Evolutionary conservation across 2,113 vertebrate species (phyloP).

Genomic region (Campylomormyrus tamandua): DNA sequence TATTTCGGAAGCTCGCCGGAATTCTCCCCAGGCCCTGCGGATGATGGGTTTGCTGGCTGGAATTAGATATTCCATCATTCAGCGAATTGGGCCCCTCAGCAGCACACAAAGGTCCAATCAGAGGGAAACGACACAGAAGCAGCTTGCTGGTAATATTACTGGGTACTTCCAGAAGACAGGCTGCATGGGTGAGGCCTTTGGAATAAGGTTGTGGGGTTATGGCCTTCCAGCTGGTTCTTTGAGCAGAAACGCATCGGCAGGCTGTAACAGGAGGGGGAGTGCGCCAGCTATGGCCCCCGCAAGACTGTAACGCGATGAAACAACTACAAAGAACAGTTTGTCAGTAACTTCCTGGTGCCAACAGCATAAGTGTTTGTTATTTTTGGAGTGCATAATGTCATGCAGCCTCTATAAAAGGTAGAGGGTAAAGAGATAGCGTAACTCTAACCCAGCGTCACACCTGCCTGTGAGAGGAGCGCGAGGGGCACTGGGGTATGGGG

Average conservation of each 20-base stretch:
- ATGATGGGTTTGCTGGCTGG: constrained; percentile 28
- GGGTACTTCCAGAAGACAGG: not conserved
- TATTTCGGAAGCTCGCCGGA: constrained; percentile 42
- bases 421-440: constrained; percentile 37
- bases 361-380: constrained; percentile 44
- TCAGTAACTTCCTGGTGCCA: constrained; percentile 45
- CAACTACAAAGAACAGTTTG: constrained; percentile 11
- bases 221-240: not conserved
- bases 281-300: not conserved
- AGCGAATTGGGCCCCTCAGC: constrained; percentile 5
- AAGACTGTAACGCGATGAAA: not conserved
- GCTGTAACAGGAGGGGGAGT: not conserved
- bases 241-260: not conserved
- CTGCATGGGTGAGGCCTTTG: not conserved
- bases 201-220: not conserved
- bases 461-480: constrained; percentile 30
- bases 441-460: constrained; percentile 32
- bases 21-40: not conserved
- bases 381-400: constrained; percentile 45
- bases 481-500: constrained; percentile 19
- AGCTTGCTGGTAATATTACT: constrained; percentile 2
- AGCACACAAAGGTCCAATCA: not conserved
- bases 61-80: constrained; percentile 41
- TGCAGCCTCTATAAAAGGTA: constrained; percentile 55
- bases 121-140: constrained; percentile 38